Evolutionary conservation across 2,888 invertebrate genomes (phyloP).

Genomic region (Malthinus seriepunctatus): DNA sequence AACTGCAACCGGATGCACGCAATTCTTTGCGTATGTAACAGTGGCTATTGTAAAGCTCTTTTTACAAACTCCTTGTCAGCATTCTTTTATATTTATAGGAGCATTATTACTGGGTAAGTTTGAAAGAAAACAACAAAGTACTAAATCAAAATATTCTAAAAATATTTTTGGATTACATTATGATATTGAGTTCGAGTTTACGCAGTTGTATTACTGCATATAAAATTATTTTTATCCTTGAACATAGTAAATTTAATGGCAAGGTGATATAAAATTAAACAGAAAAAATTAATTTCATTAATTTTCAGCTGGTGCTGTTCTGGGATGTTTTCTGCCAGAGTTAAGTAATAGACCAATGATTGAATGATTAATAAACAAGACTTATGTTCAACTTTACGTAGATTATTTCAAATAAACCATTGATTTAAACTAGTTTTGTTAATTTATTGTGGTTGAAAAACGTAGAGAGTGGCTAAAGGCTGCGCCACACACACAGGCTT

Average conservation of each 20-base stretch:
- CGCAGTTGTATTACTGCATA: too few species aligned
- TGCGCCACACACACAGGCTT: too few species aligned
- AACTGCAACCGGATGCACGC: slow-evolving; percentile 31
- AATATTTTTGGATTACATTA: neutral
- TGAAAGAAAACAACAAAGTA: slow-evolving; percentile 1
- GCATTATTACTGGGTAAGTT: slow-evolving; percentile 32
- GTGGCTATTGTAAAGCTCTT: slow-evolving; percentile 26
- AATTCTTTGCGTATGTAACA: slow-evolving; percentile 26
- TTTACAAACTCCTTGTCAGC: slow-evolving; percentile 29
- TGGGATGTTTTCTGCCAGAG: slow-evolving; percentile 39
- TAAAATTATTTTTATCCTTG: too few species aligned
- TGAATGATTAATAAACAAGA: slow-evolving; percentile 31
- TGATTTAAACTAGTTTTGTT: neutral
- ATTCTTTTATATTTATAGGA: slow-evolving; percentile 31
- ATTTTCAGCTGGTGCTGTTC: slow-evolving; percentile 37
- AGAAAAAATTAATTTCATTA: neutral
- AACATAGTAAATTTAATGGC: too few species aligned
- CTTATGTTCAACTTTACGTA: neutral
- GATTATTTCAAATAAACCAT: neutral
- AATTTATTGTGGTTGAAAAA: too few species aligned
- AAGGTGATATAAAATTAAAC: too few species aligned
- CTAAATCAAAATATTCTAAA: neutral
- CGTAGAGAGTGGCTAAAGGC: too few species aligned
- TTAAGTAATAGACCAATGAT: slow-evolving; percentile 36
- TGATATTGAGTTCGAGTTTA: neutral